A percentile compares a stretch with the other conserved stretches of the same genome.
Conservation (phyloP, 2,113 vertebrate species). For the Oreochromis spilurus region DNA sequence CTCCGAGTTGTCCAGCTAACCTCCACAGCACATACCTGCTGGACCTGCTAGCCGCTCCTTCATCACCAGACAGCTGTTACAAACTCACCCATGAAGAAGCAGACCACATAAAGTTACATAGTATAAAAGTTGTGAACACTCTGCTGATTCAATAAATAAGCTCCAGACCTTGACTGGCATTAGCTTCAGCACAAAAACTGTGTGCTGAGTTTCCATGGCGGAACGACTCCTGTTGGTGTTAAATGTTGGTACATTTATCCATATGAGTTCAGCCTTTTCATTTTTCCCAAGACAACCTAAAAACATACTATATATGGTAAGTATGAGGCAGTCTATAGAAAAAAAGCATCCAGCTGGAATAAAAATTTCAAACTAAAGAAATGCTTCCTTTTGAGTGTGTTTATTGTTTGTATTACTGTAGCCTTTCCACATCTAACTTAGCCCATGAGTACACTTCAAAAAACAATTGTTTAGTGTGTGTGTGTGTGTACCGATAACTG, state of each 20-base stretch:
- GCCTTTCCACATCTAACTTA: constrained; percentile 1
- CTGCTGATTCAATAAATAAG: neutral
- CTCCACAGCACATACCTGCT: neutral
- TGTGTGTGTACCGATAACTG: constrained; percentile 24
- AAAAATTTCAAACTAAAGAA: constrained; percentile 28
- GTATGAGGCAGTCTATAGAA: neutral
- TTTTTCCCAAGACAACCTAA: constrained; percentile 19
- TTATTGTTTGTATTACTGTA: neutral
- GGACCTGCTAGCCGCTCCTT: neutral
- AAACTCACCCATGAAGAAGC: neutral
- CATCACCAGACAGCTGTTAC: neutral
- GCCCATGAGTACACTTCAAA: constrained; percentile 46
- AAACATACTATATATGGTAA: neutral
- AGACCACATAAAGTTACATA: neutral
- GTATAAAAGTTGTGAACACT: neutral
- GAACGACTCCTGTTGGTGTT: neutral
- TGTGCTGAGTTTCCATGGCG: neutral
- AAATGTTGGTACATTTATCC: neutral
- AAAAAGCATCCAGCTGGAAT: neutral
- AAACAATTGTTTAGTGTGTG: constrained; percentile 17
- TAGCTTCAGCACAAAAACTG: neutral
- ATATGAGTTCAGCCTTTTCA: neutral
- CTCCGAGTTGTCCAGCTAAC: neutral
- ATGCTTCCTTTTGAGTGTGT: neutral
- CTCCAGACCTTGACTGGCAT: neutral